Conservation (phyloP, 2,888 invertebrate species). For the Pristionchus fissidentatus region DNA sequence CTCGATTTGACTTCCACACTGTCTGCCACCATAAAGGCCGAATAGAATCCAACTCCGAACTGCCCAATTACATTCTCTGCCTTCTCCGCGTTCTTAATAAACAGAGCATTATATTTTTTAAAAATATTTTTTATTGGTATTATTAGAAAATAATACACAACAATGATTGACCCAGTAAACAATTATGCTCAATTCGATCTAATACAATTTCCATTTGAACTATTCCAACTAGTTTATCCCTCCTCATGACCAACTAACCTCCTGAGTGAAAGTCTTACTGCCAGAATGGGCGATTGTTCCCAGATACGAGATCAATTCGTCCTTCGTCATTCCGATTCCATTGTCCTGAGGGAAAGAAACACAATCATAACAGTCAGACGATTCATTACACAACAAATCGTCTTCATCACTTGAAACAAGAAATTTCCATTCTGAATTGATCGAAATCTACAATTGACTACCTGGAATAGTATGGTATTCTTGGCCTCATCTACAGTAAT, state of each 20-base stretch:
- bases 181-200: too few relatives aligned
- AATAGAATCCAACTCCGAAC: slow-evolving; percentile 98
- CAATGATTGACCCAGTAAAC: too few relatives aligned
- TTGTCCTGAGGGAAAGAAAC: slow-evolving; percentile 82
- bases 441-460: slow-evolving; percentile 48
- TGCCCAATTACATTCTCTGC: slow-evolving; percentile 91
- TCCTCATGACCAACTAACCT: slow-evolving; percentile 48
- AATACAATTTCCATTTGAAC: too few relatives aligned
- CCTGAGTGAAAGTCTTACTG: slow-evolving; percentile 82
- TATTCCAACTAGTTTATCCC: too few relatives aligned
- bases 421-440: not conserved
- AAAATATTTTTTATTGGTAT: too few relatives aligned
- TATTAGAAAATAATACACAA: too few relatives aligned
- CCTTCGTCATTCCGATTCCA: slow-evolving; percentile 94
- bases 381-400: too few relatives aligned
- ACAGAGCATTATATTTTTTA: too few relatives aligned
- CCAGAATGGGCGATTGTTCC: slow-evolving; percentile 97
- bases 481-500: slow-evolving; percentile 89
- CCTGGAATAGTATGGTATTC: slow-evolving; percentile 79
- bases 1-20: slow-evolving; percentile 92
- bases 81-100: slow-evolving; percentile 64
- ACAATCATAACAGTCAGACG: not conserved
- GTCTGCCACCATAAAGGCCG: slow-evolving; percentile 96
- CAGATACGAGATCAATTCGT: slow-evolving; percentile 90
- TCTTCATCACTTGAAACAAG: not conserved